Evolutionary conservation across 1,140 invertebrate species (phyloP).

Genomic region (Brachionus paranguensis): DNA sequence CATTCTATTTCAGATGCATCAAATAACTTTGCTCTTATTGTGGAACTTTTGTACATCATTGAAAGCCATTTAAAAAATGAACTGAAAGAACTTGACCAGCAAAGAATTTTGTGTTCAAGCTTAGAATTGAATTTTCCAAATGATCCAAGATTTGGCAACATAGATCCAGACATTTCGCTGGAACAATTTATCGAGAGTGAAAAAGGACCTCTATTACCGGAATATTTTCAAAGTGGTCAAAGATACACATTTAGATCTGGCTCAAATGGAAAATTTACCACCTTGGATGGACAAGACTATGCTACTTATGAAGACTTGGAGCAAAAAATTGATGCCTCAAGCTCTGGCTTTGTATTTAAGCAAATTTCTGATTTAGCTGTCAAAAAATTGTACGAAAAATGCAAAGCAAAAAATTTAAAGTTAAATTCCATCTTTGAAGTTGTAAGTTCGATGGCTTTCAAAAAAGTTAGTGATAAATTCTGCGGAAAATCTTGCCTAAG

Average conservation of each 20-base stretch:
- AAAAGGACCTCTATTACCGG: not conserved
- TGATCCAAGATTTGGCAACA: not conserved
- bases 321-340: not conserved
- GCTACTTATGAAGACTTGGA: not conserved
- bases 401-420: not conserved
- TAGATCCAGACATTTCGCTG: not conserved
- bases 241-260: not conserved
- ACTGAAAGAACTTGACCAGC: not conserved
- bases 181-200: not conserved
- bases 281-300: not conserved
- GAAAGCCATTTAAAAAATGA: not conserved
- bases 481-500: not conserved
- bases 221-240: not conserved
- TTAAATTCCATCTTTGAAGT: not conserved
- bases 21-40: constrained; percentile 9
- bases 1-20: not conserved
- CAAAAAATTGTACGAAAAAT: not conserved
- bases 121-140: not conserved
- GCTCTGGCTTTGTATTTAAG: not conserved
- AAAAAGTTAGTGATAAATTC: not conserved
- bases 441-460: not conserved
- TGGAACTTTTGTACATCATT: not conserved
- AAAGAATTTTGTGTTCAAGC: not conserved
- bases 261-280: not conserved
- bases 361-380: not conserved